Evolutionary conservation across 2,113 vertebrate species (phyloP).

Genomic region (Microtus montanus): DNA sequence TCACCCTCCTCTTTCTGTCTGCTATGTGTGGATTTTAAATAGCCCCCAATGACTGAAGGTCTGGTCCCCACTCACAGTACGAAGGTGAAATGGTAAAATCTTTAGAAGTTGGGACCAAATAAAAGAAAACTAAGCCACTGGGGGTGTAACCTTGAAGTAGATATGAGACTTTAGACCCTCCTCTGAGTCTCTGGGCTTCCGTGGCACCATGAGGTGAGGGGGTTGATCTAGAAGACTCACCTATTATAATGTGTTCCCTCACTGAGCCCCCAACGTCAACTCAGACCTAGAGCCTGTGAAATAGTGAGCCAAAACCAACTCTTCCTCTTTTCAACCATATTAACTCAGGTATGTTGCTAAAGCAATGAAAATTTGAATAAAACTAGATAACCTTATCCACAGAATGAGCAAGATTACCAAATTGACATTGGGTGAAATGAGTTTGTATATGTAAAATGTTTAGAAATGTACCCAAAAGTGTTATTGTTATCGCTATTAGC

Average conservation of each 20-base stretch:
- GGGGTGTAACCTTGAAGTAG: neutral
- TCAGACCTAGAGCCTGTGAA: neutral
- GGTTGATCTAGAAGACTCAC: neutral
- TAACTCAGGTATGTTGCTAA: too few species aligned
- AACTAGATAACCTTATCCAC: neutral
- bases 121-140: neutral
- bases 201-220: neutral
- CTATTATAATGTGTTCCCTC: neutral
- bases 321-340: neutral
- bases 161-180: neutral
- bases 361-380: neutral
- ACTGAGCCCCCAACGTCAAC: neutral
- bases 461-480: neutral
- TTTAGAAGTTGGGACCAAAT: neutral
- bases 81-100: neutral
- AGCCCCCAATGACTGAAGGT: neutral
- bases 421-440: slow-evolving; percentile 7
- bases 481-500: neutral
- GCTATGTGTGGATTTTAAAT: neutral
- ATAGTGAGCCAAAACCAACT: neutral
- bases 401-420: neutral
- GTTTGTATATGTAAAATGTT: neutral
- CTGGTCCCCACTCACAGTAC: neutral
- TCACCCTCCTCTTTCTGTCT: neutral
- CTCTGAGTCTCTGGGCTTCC: neutral